These are phyloP conservation scores for Daboia siamensis DNA, from an alignment of 2,113 vertebrate species.

Conservation along the genomic window DNA sequence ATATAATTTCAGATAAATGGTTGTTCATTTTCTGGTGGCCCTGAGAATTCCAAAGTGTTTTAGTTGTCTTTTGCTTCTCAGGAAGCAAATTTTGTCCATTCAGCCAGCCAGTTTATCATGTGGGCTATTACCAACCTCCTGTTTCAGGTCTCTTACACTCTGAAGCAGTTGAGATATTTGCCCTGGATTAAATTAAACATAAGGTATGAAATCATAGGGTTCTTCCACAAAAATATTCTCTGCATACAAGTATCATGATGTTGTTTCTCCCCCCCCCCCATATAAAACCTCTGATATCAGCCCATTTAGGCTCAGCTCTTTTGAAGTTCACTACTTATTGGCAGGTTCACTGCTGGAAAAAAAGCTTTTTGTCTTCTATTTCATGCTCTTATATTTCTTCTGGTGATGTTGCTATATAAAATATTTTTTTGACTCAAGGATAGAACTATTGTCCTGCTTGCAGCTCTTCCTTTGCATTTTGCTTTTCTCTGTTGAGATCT, in stretches of 20 bases:
- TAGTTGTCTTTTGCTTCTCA: background rate
- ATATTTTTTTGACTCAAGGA: background rate
- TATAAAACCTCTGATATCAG: background rate
- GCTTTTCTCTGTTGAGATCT: conserved; percentile 32
- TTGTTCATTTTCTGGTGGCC: background rate
- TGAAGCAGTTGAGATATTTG: background rate
- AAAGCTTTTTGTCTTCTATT: background rate
- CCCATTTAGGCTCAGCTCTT: background rate
- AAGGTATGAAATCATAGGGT: background rate
- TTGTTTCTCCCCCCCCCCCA: background rate
- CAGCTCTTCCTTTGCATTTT: conserved; percentile 34
- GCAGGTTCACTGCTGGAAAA: conserved; percentile 28
- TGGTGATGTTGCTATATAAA: background rate
- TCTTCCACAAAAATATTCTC: background rate
- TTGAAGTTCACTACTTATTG: conserved; percentile 5
- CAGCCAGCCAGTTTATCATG: background rate
- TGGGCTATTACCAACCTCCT: background rate
- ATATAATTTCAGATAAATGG: background rate
- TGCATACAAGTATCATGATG: background rate
- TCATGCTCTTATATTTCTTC: background rate
- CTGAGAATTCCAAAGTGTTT: background rate
- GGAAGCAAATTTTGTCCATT: background rate
- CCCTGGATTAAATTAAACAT: background rate
- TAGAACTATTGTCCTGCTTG: conserved; percentile 17
- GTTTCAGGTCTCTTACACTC: background rate